These are phyloP conservation scores for Rhingia rostrata DNA, from an alignment of 2,888 invertebrate genomes.

Conservation along the genomic window DNA sequence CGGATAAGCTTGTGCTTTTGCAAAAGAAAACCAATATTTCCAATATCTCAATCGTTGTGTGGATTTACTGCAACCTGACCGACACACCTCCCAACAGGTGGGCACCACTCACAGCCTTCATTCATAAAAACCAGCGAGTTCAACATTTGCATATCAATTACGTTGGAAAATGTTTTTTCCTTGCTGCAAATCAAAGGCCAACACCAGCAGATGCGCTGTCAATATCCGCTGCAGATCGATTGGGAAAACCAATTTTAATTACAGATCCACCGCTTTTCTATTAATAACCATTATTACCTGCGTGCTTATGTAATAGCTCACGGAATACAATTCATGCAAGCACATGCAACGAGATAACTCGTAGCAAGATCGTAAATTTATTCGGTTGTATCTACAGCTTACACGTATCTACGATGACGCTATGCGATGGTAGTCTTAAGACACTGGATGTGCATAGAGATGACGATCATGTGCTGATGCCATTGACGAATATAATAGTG, in stretches of 20 bases:
- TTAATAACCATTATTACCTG: constrained; percentile 68
- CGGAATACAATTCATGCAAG: constrained; percentile 63
- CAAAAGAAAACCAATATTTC: constrained; percentile 8
- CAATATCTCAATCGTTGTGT: background rate
- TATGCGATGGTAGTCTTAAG: constrained; percentile 16
- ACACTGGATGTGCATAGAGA: constrained; percentile 16
- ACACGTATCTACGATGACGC: constrained; percentile 23
- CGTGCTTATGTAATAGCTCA: constrained; percentile 68
- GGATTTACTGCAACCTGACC: background rate
- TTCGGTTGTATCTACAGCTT: constrained; percentile 14
- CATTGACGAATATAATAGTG: constrained; percentile 53
- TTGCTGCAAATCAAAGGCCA: constrained; percentile 44
- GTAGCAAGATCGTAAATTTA: constrained; percentile 43
- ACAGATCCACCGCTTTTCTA: constrained; percentile 56
- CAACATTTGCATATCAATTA: constrained; percentile 56
- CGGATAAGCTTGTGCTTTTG: background rate
- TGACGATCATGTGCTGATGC: constrained; percentile 41
- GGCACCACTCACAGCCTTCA: constrained; percentile 1
- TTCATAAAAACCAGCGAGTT: constrained; percentile 16
- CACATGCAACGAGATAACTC: constrained; percentile 31
- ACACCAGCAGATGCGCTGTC: constrained; percentile 17
- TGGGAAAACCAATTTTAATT: constrained; percentile 72
- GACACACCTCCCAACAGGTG: constrained; percentile 36
- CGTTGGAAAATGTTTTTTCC: constrained; percentile 5
- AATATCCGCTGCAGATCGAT: constrained; percentile 54